Conservation (phyloP, 2,113 vertebrate species). For the Grammomys dolichurus region DNA sequence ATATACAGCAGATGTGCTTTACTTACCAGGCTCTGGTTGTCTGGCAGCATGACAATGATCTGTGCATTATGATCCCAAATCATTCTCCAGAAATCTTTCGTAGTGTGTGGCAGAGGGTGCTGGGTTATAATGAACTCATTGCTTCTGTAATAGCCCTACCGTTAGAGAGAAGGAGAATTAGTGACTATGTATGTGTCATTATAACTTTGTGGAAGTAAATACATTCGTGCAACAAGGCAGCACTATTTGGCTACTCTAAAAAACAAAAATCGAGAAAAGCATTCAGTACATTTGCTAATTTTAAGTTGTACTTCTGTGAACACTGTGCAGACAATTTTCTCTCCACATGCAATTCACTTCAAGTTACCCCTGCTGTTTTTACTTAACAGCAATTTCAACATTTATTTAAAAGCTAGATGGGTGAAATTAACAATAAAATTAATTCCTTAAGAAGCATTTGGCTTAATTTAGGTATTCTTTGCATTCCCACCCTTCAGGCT, state of each 20-base stretch:
- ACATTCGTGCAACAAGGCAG: slow-evolving; percentile 69
- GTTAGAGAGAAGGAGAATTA: slow-evolving; percentile 74
- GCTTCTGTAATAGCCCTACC: slow-evolving; percentile 95
- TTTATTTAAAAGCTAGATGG: slow-evolving; percentile 75
- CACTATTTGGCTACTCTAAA: slow-evolving; percentile 5
- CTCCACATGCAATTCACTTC: slow-evolving; percentile 68
- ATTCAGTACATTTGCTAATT: slow-evolving; percentile 51
- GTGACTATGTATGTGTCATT: slow-evolving; percentile 32
- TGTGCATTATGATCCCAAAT: slow-evolving; percentile 99
- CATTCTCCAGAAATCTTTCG: slow-evolving; percentile 99
- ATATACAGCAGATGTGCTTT: accelerated
- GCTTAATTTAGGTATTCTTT: slow-evolving; percentile 76
- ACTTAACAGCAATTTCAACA: slow-evolving; percentile 81
- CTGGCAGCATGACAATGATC: slow-evolving; percentile 97
- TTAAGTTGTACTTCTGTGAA: slow-evolving; percentile 52
- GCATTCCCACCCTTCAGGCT: not conserved
- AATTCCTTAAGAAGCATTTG: slow-evolving; percentile 78
- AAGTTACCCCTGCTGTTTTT: slow-evolving; percentile 77
- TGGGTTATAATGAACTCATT: slow-evolving; percentile 99
- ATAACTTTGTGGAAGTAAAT: slow-evolving; percentile 40
- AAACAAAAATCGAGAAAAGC: slow-evolving; percentile 56
- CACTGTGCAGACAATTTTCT: slow-evolving; percentile 75
- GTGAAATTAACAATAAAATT: slow-evolving; percentile 72
- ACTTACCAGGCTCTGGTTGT: slow-evolving; percentile 95
- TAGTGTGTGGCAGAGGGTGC: slow-evolving; percentile 97